These are phyloP conservation scores for Meteorus sp. DNA, from an alignment of 1,140 invertebrate genomes.

Conservation along the genomic window DNA sequence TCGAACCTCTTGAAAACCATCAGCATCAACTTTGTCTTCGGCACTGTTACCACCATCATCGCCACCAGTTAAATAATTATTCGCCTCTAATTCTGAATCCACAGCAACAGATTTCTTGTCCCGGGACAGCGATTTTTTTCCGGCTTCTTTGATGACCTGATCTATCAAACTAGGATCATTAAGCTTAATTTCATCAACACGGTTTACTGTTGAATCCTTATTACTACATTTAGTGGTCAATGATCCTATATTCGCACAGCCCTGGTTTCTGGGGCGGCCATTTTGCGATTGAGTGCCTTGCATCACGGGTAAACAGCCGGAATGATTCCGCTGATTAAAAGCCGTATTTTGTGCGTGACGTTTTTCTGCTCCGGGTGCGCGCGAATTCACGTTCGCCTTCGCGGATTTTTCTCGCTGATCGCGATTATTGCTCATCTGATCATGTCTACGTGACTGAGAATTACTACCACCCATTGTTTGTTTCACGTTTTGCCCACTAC, in stretches of 20 bases:
- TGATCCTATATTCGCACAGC: constrained; percentile 34
- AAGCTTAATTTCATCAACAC: constrained; percentile 64
- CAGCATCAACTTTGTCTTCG: constrained; percentile 61
- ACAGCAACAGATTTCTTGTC: constrained; percentile 38
- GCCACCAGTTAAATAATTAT: constrained; percentile 51
- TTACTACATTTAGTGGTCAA: constrained; percentile 34
- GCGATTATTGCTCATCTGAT: constrained; percentile 39
- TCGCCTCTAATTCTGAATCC: constrained; percentile 59
- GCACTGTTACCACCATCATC: constrained; percentile 39
- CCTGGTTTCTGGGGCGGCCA: constrained; percentile 47
- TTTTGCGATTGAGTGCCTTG: constrained; percentile 45
- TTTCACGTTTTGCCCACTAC: constrained; percentile 35
- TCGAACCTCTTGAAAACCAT: constrained; percentile 86
- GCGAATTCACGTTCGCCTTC: constrained; percentile 39
- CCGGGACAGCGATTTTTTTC: constrained; percentile 55
- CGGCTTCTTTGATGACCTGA: constrained; percentile 63
- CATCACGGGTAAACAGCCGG: constrained; percentile 38
- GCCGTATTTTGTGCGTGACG: constrained; percentile 42
- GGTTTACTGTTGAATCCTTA: constrained; percentile 60
- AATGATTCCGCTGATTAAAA: constrained; percentile 46
- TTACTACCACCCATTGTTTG: constrained; percentile 29
- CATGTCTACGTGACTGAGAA: constrained; percentile 37
- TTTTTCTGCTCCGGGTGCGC: constrained; percentile 52
- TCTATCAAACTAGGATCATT: constrained; percentile 63
- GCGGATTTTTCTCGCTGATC: constrained; percentile 45